These are phyloP conservation scores for Phenganax marumi DNA, from an alignment of 92 coral and sea anemone species.

Conservation along the genomic window DNA sequence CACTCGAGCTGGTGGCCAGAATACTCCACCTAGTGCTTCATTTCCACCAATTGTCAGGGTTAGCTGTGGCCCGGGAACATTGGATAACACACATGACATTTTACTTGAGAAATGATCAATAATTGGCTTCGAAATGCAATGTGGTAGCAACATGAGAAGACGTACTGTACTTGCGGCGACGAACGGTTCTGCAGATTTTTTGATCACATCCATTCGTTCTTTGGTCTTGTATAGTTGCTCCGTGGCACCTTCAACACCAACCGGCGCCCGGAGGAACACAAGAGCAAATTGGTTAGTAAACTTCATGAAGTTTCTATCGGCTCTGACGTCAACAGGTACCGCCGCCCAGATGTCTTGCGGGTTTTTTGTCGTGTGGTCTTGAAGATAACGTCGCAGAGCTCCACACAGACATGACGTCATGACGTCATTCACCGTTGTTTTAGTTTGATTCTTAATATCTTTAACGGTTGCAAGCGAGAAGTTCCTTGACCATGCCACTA, in stretches of 20 bases:
- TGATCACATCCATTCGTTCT: constrained; percentile 87
- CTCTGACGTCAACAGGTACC: constrained; percentile 89
- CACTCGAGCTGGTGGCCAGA: constrained; percentile 90
- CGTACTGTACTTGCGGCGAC: constrained; percentile 76
- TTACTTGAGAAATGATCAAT: constrained; percentile 74
- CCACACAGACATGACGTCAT: constrained; percentile 94
- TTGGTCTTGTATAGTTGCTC: constrained; percentile 82
- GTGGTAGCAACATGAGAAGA: constrained; percentile 76
- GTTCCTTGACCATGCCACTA: constrained; percentile 86
- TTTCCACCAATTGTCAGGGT: constrained; percentile 77
- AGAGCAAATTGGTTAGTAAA: constrained; percentile 82
- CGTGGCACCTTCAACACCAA: constrained; percentile 63
- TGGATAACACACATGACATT: constrained; percentile 87
- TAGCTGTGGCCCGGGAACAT: constrained; percentile 92
- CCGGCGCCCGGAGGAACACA: constrained; percentile 84
- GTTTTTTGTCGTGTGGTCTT: constrained; percentile 33
- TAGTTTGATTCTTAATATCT: constrained; percentile 68
- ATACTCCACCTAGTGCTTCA: constrained; percentile 67
- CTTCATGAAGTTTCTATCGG: constrained; percentile 68
- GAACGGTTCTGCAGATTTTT: constrained; percentile 87
- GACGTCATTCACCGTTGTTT: constrained; percentile 94
- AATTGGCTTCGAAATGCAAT: constrained; percentile 68
- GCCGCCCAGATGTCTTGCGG: constrained; percentile 92
- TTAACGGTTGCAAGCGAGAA: constrained; percentile 76
- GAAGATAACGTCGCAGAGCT: constrained; percentile 76